These are phyloP conservation scores for Dendrocincla fuliginosa DNA, from an alignment of 2,797 vertebrate genomes.

Conservation along the genomic window DNA sequence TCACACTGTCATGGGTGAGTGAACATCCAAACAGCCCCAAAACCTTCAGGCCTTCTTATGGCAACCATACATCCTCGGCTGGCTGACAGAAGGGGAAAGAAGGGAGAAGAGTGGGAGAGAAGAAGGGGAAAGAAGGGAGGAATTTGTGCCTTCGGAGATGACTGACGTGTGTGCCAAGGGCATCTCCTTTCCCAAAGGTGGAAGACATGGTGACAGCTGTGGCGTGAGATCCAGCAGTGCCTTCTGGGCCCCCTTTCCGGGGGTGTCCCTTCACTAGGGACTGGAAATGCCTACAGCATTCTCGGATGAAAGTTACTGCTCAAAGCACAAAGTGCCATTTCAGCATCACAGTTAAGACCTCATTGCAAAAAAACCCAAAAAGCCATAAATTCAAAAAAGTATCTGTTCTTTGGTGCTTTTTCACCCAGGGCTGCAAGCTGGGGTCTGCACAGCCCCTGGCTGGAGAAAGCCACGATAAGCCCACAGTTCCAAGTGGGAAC, in stretches of 20 bases:
- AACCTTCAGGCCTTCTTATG: background rate
- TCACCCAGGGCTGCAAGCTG: accelerated
- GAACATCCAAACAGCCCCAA: slow-evolving; percentile 26
- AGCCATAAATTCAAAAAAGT: background rate
- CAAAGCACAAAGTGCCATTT: background rate
- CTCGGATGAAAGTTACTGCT: background rate
- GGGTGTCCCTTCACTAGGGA: accelerated
- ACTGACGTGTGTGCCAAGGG: background rate
- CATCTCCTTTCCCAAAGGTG: background rate
- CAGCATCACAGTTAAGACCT: background rate
- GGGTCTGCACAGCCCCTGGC: accelerated
- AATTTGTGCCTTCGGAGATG: slow-evolving; percentile 38
- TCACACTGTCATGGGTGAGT: background rate
- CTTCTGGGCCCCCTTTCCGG: background rate
- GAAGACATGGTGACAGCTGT: background rate
- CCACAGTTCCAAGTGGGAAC: accelerated
- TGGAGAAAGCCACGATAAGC: accelerated
- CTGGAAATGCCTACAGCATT: background rate
- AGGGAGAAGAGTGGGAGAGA: background rate
- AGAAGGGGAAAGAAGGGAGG: background rate
- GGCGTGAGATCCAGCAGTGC: accelerated
- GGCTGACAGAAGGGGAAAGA: background rate
- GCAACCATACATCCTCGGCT: background rate
- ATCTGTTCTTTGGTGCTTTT: background rate
- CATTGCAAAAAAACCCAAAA: background rate